These are phyloP conservation scores for Fistularia commersonii DNA, from an alignment of 2,797 vertebrate genomes.

Conservation along the genomic window DNA sequence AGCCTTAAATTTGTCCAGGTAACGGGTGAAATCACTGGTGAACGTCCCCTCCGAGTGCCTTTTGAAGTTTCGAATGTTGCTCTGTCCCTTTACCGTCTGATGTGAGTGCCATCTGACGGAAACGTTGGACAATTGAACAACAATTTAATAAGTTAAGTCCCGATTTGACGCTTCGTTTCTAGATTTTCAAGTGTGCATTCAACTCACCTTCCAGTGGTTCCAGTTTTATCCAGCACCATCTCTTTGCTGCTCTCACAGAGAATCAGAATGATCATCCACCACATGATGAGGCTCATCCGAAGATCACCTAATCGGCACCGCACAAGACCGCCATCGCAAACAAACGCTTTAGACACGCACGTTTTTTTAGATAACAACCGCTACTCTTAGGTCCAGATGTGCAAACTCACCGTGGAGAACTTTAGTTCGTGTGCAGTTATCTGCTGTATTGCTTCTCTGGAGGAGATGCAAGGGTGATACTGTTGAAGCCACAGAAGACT, in stretches of 20 bases:
- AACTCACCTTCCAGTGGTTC: conserved; percentile 27
- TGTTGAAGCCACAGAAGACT: conserved; percentile 12
- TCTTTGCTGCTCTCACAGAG: conserved; percentile 52
- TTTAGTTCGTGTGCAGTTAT: conserved; percentile 17
- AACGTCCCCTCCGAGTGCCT: conserved; percentile 81
- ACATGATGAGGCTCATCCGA: conserved; percentile 48
- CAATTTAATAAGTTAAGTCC: too few species aligned
- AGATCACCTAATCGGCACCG: conserved; percentile 15
- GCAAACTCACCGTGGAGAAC: conserved; percentile 38
- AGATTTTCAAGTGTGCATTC: too few species aligned
- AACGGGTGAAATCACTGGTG: conserved; percentile 71
- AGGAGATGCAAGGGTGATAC: conserved; percentile 27
- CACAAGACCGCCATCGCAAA: conserved; percentile 1
- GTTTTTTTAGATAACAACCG: too few species aligned
- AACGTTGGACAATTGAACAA: not conserved
- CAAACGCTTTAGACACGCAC: not conserved
- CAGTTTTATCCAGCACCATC: conserved; percentile 48
- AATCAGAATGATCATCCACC: conserved; percentile 54
- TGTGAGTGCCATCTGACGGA: conserved; percentile 54
- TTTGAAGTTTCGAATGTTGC: conserved; percentile 49
- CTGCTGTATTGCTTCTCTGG: conserved; percentile 7
- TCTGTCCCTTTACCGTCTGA: conserved; percentile 34
- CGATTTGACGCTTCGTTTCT: too few species aligned
- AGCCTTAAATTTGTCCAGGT: conserved; percentile 78
- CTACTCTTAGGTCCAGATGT: not conserved